Evolutionary conservation across 1,140 invertebrate species (phyloP).

Genomic region (Tetraneura akinire): DNA sequence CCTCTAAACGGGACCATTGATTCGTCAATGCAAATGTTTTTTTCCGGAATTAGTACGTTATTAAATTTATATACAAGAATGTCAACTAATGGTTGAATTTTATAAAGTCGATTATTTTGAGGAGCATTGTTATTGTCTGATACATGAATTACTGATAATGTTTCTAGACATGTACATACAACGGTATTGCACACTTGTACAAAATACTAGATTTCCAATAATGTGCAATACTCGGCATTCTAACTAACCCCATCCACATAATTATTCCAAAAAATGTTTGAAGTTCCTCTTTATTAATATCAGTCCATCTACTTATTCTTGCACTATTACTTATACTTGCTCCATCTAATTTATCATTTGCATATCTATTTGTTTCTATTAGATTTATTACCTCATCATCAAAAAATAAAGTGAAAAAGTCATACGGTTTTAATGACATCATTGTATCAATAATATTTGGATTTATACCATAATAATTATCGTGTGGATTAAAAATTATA

Average conservation of each 20-base stretch:
- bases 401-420: conserved; percentile 7
- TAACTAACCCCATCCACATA: conserved; percentile 48
- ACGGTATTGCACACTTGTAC: conserved; percentile 1
- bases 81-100: conserved; percentile 53
- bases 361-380: conserved; percentile 4
- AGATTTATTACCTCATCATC: not conserved
- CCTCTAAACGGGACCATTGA: conserved; percentile 58
- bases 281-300: conserved; percentile 50
- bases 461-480: not conserved
- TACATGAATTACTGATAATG: conserved; percentile 30
- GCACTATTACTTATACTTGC: conserved; percentile 11
- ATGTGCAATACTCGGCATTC: conserved; percentile 35
- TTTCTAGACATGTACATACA: conserved; percentile 2
- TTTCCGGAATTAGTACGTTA: conserved; percentile 53
- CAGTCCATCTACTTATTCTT: conserved; percentile 34
- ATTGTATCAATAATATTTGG: not conserved
- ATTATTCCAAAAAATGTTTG: conserved; percentile 50
- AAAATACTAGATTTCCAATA: conserved; percentile 44
- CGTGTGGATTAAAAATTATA: conserved; percentile 4
- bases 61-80: conserved; percentile 51
- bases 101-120: conserved; percentile 53
- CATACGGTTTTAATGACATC: not conserved
- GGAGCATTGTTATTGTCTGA: conserved; percentile 53
- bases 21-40: conserved; percentile 60
- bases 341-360: not conserved